Evolutionary conservation across 2,113 vertebrate species (phyloP).

Genomic region (Pterocles gutturalis): DNA sequence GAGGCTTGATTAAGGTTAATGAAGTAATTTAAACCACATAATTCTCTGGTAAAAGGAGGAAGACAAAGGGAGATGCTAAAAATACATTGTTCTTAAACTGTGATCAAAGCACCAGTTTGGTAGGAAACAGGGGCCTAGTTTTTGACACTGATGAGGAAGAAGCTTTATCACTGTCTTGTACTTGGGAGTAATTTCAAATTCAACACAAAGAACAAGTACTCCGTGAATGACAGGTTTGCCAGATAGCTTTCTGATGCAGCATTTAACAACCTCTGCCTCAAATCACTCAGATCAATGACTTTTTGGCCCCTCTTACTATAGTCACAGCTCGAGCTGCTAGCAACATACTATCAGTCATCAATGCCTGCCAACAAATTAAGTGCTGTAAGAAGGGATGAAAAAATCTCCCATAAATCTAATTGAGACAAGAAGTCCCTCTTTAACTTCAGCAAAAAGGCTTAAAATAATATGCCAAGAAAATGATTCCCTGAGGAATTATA

Average conservation of each 20-base stretch:
- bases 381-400: not conserved
- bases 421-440: not conserved
- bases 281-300: not conserved
- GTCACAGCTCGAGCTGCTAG: not conserved
- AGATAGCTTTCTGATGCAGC: conserved; percentile 18
- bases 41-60: not conserved
- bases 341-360: not conserved
- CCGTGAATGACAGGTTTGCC: not conserved
- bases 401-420: not conserved
- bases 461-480: not conserved
- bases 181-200: not conserved
- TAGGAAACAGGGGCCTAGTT: not conserved
- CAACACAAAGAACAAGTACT: not conserved
- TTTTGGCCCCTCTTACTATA: not conserved
- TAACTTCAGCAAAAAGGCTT: not conserved
- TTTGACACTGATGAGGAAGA: not conserved
- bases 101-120: not conserved
- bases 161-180: not conserved
- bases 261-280: not conserved
- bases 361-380: not conserved
- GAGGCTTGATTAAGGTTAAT: not conserved
- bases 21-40: not conserved
- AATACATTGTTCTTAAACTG: not conserved
- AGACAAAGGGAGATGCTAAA: not conserved
- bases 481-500: not conserved